Evolutionary conservation across 1,140 invertebrate species (phyloP).

Genomic region (Papilio dardanus): DNA sequence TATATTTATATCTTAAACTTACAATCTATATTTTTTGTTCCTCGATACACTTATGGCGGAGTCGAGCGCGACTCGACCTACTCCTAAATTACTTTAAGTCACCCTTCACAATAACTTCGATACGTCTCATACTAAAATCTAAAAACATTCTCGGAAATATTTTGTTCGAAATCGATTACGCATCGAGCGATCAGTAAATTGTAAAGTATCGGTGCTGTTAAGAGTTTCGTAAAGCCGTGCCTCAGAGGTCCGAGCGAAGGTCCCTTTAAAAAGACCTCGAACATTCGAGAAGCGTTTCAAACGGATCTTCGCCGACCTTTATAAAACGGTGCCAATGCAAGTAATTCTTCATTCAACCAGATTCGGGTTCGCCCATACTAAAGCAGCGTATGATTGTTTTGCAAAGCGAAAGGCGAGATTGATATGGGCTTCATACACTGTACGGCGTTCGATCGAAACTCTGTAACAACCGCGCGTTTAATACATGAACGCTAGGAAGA

Average conservation of each 20-base stretch:
- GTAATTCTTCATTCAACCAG: conserved; percentile 67
- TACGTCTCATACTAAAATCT: conserved; percentile 50
- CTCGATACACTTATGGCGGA: conserved; percentile 76
- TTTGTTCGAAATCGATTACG: conserved; percentile 65
- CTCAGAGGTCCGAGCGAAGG: conserved; percentile 47
- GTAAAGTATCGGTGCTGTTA: conserved; percentile 62
- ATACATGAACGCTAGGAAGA: conserved; percentile 82
- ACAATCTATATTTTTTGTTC: conserved; percentile 63
- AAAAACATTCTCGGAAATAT: conserved; percentile 59
- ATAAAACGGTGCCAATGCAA: conserved; percentile 74
- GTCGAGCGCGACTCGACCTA: conserved; percentile 62
- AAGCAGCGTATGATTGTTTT: conserved; percentile 64
- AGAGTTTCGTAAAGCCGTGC: conserved; percentile 80
- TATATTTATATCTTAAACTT: conserved; percentile 55
- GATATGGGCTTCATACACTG: conserved; percentile 65
- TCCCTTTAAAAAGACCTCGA: conserved; percentile 39
- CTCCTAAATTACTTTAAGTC: conserved; percentile 51
- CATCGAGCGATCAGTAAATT: conserved; percentile 50
- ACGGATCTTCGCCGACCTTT: conserved; percentile 46
- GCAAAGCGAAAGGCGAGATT: conserved; percentile 40
- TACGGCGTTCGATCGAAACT: conserved; percentile 79
- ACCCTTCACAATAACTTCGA: conserved; percentile 14
- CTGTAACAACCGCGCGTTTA: conserved; percentile 61
- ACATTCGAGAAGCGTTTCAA: conserved; percentile 39
- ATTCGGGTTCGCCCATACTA: conserved; percentile 77